phyloP scores from a whole-genome alignment of 2,797 vertebrate species.

The Gymnothorax reevesii region DNA sequence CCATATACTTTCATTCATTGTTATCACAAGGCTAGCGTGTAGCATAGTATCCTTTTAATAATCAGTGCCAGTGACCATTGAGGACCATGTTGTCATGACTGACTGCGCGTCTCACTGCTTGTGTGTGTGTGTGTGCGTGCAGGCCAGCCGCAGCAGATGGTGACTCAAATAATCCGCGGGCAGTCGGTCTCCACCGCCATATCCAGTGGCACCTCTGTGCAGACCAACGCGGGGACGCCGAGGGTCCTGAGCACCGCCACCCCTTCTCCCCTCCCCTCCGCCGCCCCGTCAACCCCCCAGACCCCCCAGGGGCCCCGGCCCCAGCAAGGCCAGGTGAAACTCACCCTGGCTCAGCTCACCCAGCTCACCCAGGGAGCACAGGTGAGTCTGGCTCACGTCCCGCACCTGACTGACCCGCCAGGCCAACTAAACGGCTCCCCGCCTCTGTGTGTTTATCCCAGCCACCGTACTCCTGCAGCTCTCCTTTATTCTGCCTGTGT shows the following conservation, averaged over 20 bases:
- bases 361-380: slow-evolving; percentile 87
- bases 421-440: not conserved
- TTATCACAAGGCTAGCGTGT: no score
- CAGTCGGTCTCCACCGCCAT: slow-evolving; percentile 88
- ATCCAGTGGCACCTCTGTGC: slow-evolving; percentile 74
- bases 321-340: slow-evolving; percentile 88
- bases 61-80: not conserved
- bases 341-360: slow-evolving; percentile 92
- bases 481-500: no score
- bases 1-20: no score
- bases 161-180: slow-evolving; percentile 93
- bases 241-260: slow-evolving; percentile 68
- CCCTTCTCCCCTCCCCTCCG: slow-evolving; percentile 49
- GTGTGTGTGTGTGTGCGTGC: not conserved
- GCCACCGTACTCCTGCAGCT: not conserved
- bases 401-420: not conserved
- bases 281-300: slow-evolving; percentile 55
- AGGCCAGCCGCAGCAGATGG: slow-evolving; percentile 88
- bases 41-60: not conserved
- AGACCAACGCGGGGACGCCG: slow-evolving; percentile 69
- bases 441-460: not conserved
- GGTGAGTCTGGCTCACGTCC: slow-evolving; percentile 51
- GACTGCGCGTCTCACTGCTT: not conserved
- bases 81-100: not conserved
- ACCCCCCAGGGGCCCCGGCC: slow-evolving; percentile 69